phyloP scores from a whole-genome alignment of 2,797 vertebrate species.

The Pseudochirops corinnae region DNA sequence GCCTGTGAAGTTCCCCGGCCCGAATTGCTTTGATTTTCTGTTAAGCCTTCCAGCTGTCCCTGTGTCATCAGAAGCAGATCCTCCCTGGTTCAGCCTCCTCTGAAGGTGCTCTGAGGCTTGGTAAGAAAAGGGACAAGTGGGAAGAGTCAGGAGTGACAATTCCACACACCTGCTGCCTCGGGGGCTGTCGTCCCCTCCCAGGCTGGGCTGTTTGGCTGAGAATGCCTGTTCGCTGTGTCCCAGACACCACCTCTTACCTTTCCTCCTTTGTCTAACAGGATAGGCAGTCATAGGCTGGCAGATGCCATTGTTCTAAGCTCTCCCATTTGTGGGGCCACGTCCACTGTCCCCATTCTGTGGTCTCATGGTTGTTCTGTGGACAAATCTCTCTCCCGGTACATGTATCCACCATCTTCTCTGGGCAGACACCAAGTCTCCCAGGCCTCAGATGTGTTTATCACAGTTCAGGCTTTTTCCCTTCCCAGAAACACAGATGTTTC shows the following conservation, averaged over 20 bases:
- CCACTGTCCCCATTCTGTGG: not conserved
- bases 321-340: not conserved
- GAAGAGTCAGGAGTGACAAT: not conserved
- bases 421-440: not conserved
- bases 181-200: too few relatives aligned
- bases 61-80: not conserved
- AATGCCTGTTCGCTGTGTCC: rapidly evolving
- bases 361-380: not conserved
- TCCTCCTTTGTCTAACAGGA: not conserved
- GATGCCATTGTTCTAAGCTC: not conserved
- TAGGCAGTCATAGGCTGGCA: too few relatives aligned
- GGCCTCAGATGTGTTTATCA: not conserved
- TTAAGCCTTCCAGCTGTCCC: not conserved
- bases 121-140: too few relatives aligned
- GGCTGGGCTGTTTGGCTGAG: too few relatives aligned
- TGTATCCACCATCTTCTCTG: not conserved
- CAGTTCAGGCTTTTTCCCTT: not conserved
- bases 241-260: not conserved
- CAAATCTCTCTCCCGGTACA: not conserved
- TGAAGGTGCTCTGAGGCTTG: too few relatives aligned
- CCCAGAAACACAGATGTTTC: not conserved
- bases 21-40: too few relatives aligned
- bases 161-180: too few relatives aligned
- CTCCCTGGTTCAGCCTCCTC: not conserved
- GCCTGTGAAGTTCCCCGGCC: too few relatives aligned